Evolutionary conservation across 2,888 invertebrate species (phyloP).

Genomic region (Schizaphis graminum): DNA sequence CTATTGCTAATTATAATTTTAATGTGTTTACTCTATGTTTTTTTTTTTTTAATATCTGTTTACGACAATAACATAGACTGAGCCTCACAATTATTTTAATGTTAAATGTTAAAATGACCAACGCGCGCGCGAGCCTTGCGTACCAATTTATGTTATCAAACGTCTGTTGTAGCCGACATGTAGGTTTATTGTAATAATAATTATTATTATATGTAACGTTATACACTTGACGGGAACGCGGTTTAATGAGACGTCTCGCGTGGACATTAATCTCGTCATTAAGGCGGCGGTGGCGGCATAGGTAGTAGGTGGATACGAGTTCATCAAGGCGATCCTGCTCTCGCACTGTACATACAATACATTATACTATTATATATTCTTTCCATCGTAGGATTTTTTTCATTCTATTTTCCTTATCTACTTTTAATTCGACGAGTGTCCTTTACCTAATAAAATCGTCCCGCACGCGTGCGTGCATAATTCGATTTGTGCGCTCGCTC

Average conservation of each 20-base stretch:
- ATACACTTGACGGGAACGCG: background rate
- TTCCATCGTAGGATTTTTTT: background rate
- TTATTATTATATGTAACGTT: background rate
- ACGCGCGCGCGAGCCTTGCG: background rate
- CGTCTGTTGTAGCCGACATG: background rate
- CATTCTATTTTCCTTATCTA: background rate
- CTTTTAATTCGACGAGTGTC: background rate
- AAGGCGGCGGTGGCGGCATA: background rate
- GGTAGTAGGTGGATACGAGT: background rate
- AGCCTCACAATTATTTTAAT: background rate
- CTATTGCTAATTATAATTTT: background rate
- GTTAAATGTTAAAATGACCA: background rate
- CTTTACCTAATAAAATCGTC: conserved; percentile 10
- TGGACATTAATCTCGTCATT: background rate
- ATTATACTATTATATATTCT: background rate
- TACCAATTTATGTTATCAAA: background rate
- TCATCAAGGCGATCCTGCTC: background rate
- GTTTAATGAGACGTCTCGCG: conserved; percentile 6
- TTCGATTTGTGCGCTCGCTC: background rate
- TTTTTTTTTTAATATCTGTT: background rate
- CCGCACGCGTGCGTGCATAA: conserved; percentile 25
- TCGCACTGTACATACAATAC: background rate
- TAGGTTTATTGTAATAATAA: background rate
- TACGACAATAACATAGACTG: background rate
- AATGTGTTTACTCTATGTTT: background rate